phyloP scores from a whole-genome alignment of 2,888 invertebrate species.

The Hymenopus coronatus region DNA sequence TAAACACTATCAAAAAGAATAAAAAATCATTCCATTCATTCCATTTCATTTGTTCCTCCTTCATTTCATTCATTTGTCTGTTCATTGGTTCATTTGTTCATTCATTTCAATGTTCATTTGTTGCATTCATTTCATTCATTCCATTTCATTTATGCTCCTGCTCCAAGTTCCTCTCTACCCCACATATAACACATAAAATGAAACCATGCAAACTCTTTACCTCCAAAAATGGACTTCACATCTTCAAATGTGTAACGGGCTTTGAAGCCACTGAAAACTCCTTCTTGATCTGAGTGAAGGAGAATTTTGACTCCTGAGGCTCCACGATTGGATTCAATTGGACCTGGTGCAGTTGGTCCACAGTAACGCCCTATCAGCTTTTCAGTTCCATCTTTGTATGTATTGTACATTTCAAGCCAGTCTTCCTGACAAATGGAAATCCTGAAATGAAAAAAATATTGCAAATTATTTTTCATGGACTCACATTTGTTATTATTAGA shows the following conservation, averaged over 20 bases:
- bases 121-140: too few relatives aligned
- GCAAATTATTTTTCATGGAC: neutral
- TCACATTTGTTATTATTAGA: neutral
- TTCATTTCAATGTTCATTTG: too few relatives aligned
- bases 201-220: constrained; percentile 41
- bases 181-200: neutral
- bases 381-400: constrained; percentile 77
- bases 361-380: constrained; percentile 90
- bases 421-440: constrained; percentile 81
- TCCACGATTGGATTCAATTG: constrained; percentile 87
- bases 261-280: constrained; percentile 93
- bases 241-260: constrained; percentile 92
- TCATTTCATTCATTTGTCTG: too few relatives aligned
- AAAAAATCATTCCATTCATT: too few relatives aligned
- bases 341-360: constrained; percentile 87
- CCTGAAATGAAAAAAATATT: constrained; percentile 46
- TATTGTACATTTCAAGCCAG: constrained; percentile 91
- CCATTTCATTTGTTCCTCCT: too few relatives aligned
- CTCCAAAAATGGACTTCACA: constrained; percentile 81
- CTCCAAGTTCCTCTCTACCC: neutral
- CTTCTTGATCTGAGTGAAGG: constrained; percentile 81
- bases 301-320: constrained; percentile 84
- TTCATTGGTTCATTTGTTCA: neutral
- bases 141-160: too few relatives aligned
- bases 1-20: too few relatives aligned